Evolutionary conservation across 2,797 vertebrate species (phyloP), one percentile per base, ranked within the genome.

Genomic region (Echiichthys vipera): DNA sequence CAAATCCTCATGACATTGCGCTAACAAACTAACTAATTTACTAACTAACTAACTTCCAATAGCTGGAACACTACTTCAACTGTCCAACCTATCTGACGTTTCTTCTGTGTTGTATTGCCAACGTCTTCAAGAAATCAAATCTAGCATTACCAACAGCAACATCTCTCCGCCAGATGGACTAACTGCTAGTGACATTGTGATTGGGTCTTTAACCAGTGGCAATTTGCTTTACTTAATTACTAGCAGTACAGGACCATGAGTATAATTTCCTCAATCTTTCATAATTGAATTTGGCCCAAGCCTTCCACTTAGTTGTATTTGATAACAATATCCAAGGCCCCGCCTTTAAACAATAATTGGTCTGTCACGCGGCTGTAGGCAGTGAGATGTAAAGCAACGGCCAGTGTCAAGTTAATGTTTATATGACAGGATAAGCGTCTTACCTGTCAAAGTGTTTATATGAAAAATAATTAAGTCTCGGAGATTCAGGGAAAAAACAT

Each of bases 171-270:
- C n/a, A n/a, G n/a, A n/a, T n/a, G n/a, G n/a, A n/a, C n/a, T n/a
- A n/a, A n/a, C n/a, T n/a, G n/a, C n/a, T n/a, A n/a, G n/a, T n/a
- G n/a, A n/a, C n/a, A n/a, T n/a, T n/a, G n/a, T n/a, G n/a, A n/a
- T n/a, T n/a, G n/a, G n/a, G 73, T 83, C 80, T 81, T 84, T 85
- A 84, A 89, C 77, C 68, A 67, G 50, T 78, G 70, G 74, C 71
- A 88, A 62, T 89, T 86, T 84, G 47, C 69, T 88, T 87, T 70
- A 76, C 78, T 85, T 89, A 87, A 90, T 92, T 84, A 85, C 77
- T 40, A 51, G 45, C 65, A 47, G 36, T 51, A 77, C 68, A 78
- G 79, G 75, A 63, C 39, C 74, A 66, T 7, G 27, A 69, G 85
- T 85, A 88, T 84, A 75, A 85, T 81, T 86, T 78, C 55, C 74